Evolutionary conservation across 2,113 vertebrate genomes (phyloP).

Genomic region (Carassius carassius): DNA sequence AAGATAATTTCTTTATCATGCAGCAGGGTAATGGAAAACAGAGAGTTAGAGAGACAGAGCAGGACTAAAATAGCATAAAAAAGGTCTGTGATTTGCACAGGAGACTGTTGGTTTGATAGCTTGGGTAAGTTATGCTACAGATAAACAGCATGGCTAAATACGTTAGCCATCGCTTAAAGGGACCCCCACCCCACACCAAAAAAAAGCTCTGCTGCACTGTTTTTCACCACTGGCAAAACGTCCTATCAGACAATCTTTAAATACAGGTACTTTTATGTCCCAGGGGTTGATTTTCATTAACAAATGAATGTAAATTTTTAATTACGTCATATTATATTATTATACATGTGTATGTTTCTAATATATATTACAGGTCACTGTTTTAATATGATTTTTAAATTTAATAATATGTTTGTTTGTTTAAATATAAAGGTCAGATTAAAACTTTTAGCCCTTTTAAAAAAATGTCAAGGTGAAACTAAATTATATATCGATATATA

Average conservation of each 20-base stretch:
- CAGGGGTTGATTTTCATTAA: no score
- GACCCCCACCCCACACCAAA: conserved; percentile 57
- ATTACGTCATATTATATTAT: no score
- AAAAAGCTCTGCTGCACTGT: conserved; percentile 52
- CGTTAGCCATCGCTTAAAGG: conserved; percentile 60
- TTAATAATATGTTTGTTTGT: no score
- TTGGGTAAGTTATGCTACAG: conserved; percentile 65
- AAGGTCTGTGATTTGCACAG: conserved; percentile 69
- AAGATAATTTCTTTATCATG: conserved; percentile 72
- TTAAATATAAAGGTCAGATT: no score
- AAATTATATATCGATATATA: no score
- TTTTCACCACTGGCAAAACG: conserved; percentile 38
- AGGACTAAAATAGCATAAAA: conserved; percentile 63
- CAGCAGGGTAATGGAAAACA: conserved; percentile 40
- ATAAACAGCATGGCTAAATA: conserved; percentile 72
- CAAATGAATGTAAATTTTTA: no score
- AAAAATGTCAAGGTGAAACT: no score
- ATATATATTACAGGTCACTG: no score
- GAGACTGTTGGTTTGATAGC: conserved; percentile 75
- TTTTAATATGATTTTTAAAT: no score
- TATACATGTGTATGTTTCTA: no score
- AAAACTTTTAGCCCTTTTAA: no score
- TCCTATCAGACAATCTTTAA: conserved; percentile 9
- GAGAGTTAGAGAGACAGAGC: conserved; percentile 34
- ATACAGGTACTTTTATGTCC: background rate